Percentiles rank a stretch among this genome's conserved stretches.
phyloP scores from a whole-genome alignment of 2,113 vertebrate species.

The Oncorhynchus nerka region DNA sequence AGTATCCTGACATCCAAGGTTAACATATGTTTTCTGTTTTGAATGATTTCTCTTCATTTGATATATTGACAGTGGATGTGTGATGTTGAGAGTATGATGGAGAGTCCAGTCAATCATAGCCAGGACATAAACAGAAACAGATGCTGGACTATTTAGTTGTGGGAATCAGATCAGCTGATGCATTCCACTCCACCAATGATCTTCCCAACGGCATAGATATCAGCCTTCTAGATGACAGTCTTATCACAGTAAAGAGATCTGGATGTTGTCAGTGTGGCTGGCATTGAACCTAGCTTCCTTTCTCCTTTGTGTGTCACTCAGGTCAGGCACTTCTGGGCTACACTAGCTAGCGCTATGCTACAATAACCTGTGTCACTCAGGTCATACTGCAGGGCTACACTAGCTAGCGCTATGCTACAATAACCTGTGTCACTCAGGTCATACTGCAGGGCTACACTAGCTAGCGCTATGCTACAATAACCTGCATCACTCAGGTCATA shows the following conservation, averaged over 20 bases:
- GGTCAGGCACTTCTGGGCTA: background rate
- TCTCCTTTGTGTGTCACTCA: constrained; percentile 46
- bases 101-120: too few relatives aligned
- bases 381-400: too few relatives aligned
- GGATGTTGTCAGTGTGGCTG: constrained; percentile 20
- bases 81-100: too few relatives aligned
- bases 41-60: too few relatives aligned
- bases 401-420: too few relatives aligned
- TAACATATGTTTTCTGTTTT: background rate
- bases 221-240: too few relatives aligned
- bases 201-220: background rate
- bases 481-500: too few relatives aligned
- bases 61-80: too few relatives aligned
- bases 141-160: background rate
- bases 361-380: too few relatives aligned
- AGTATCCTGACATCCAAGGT: background rate
- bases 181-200: background rate
- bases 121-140: background rate
- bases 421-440: too few relatives aligned
- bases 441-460: too few relatives aligned
- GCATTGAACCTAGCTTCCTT: constrained; percentile 2
- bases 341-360: background rate
- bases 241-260: constrained; percentile 7
- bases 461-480: too few relatives aligned
- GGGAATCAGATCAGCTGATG: background rate